phyloP scores from a whole-genome alignment of 2,888 invertebrate genomes.

The Beris morrisii region DNA sequence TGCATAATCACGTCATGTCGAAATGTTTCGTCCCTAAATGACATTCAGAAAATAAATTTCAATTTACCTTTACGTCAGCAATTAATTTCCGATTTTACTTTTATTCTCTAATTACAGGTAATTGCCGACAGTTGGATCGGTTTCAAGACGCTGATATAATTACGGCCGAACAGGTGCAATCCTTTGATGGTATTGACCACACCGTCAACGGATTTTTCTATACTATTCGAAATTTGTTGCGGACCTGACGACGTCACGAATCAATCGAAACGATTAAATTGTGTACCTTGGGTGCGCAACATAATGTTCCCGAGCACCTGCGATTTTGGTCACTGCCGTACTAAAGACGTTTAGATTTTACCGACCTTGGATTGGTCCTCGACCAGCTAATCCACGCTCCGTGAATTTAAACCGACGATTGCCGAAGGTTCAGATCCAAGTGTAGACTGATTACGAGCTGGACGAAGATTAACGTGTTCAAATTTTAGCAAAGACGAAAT shows the following conservation, averaged over 20 bases:
- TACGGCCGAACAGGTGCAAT: constrained; percentile 26
- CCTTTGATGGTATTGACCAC: constrained; percentile 35
- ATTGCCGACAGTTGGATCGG: constrained; percentile 25
- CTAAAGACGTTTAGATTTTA: constrained; percentile 1
- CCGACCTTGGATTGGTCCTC: constrained; percentile 32
- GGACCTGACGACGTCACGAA: constrained; percentile 10
- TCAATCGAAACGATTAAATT: neutral
- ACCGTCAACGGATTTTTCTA: constrained; percentile 22
- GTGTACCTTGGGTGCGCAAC: constrained; percentile 6
- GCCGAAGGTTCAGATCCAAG: neutral
- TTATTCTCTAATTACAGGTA: constrained; percentile 27
- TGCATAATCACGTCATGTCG: constrained; percentile 26
- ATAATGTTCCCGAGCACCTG: constrained; percentile 13
- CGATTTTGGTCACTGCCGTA: constrained; percentile 20
- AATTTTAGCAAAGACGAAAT: constrained; percentile 7
- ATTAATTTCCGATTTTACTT: neutral
- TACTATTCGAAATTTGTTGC: constrained; percentile 1
- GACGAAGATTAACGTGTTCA: neutral
- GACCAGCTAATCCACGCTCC: constrained; percentile 35
- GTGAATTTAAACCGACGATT: constrained; percentile 3
- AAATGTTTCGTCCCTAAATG: constrained; percentile 24
- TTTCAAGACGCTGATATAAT: neutral
- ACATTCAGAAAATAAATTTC: constrained; percentile 17
- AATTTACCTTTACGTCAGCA: neutral
- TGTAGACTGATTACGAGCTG: constrained; percentile 1